Percentiles rank a stretch among this genome's conserved stretches.
phyloP scores from a whole-genome alignment of 1,140 invertebrate genomes.

The Eufriesea mexicana region DNA sequence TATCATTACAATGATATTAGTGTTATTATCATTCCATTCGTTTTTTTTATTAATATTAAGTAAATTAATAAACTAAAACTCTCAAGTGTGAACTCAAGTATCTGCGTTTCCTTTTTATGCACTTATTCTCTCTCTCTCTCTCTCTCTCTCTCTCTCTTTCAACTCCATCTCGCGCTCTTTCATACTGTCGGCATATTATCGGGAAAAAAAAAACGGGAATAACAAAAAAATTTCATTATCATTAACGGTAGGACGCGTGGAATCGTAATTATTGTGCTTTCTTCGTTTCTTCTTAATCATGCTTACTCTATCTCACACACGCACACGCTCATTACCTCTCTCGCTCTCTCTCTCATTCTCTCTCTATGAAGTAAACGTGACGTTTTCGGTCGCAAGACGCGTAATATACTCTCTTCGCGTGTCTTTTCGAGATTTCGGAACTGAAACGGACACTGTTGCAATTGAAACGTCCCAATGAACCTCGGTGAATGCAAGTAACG shows the following conservation, averaged over 20 bases:
- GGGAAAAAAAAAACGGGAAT: conserved; percentile 40
- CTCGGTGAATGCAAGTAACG: no score
- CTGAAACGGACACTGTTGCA: background rate
- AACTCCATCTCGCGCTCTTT: background rate
- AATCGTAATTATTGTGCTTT: conserved; percentile 61
- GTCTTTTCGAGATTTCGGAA: conserved; percentile 8
- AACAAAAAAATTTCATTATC: conserved; percentile 52
- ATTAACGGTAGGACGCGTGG: conserved; percentile 48
- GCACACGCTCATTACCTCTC: background rate
- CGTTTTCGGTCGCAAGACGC: background rate
- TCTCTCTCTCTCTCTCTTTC: background rate
- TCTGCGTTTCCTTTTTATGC: conserved; percentile 52
- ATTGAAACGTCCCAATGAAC: background rate
- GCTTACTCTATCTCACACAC: conserved; percentile 7
- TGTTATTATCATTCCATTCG: conserved; percentile 77
- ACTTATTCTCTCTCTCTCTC: conserved; percentile 19
- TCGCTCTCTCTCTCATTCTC: background rate
- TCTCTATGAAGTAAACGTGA: conserved; percentile 6
- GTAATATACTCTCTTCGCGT: background rate
- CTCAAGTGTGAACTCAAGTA: conserved; percentile 62
- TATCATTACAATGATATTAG: conserved; percentile 81
- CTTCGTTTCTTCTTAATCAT: conserved; percentile 30
- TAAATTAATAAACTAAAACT: conserved; percentile 79
- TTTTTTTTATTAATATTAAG: conserved; percentile 76
- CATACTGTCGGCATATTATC: conserved; percentile 12